Conservation (phyloP, 2,797 vertebrate genomes). For the Sebastes trivittatus region DNA sequence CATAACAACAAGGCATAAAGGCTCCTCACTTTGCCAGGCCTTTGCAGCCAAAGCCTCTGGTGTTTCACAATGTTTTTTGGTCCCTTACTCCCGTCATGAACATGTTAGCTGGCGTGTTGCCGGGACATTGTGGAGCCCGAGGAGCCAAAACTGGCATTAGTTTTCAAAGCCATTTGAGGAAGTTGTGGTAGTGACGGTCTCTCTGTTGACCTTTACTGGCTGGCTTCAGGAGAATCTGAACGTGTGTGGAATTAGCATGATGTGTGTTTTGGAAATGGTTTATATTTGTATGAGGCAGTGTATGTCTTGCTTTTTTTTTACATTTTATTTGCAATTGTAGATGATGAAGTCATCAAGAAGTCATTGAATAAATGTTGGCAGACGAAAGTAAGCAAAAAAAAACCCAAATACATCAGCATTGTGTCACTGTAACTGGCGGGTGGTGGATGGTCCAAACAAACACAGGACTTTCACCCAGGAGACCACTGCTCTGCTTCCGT, state of each 20-base stretch:
- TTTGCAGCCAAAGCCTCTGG: conserved; percentile 13
- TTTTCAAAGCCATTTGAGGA: not conserved
- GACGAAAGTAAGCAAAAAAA: not conserved
- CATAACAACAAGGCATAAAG: not conserved
- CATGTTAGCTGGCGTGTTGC: not conserved
- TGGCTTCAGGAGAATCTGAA: not conserved
- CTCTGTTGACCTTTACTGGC: not conserved
- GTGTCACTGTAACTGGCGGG: not conserved
- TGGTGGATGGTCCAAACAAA: not conserved
- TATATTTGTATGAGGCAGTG: not conserved
- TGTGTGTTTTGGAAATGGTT: not conserved
- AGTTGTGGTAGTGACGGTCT: not conserved
- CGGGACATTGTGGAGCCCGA: not conserved
- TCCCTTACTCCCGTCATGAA: not conserved
- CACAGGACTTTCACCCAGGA: not conserved
- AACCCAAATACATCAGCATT: not conserved
- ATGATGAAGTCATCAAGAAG: not conserved
- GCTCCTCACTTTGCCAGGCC: not conserved
- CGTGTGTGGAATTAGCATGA: not conserved
- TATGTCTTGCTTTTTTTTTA: not conserved
- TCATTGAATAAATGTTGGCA: not conserved
- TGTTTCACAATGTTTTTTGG: not conserved
- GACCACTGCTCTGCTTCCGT: not conserved
- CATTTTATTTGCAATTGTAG: not conserved
- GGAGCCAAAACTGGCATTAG: not conserved